Base-by-base conservation (phyloP, 2,797 vertebrate species). In the Taenioides sp. region DNA sequence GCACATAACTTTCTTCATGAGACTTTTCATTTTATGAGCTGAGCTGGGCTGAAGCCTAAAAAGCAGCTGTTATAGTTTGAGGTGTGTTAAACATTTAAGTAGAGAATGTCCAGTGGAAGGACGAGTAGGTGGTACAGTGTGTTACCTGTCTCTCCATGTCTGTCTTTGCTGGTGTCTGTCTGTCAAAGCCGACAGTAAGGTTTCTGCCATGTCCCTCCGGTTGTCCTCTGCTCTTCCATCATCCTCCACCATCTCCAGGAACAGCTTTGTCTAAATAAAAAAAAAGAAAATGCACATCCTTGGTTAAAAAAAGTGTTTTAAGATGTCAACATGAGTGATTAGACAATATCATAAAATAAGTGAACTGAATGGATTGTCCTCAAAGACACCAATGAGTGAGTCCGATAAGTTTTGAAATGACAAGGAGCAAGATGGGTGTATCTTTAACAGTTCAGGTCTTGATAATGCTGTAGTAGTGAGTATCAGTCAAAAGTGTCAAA, bases 121-220 rank as follows among this genome's bases (percentile, higher is more conserved):
- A 78, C 77, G 72, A 78, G 69, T 69, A 20, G 20, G 60, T 43
- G 73, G 17, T 11, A 34, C 43, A 31, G 10, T 76, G 57, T 87
- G 93, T 91, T 87, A 99, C 98, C 98, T 97, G 89, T 92, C 88
- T 71, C 93, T 93, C 98, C 98, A 99, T 47, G 96, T 97, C 84
- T 94, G 93, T 77, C 97, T 94, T 77, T 96, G 95, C 75, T 94
- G 94, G 80, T 97, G 96, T 80, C 97, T 93, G 71, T 95, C 92
- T 20, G 86, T 92, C 84, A 98, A 93, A 43, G 91, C 84, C 1
- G 92, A 88, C 22, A 97, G 91, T 77, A 98, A 84, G 73, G 92
- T 94, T 59, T 91, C 91, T 55, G 96, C 88, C 78, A 95, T 94
- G 78, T 95, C 95, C 22, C 86, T 93, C 80, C 92, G 94, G 89